Conservation (phyloP, 1,140 invertebrate genomes). For the Polypedilum vanderplanki region DNA sequence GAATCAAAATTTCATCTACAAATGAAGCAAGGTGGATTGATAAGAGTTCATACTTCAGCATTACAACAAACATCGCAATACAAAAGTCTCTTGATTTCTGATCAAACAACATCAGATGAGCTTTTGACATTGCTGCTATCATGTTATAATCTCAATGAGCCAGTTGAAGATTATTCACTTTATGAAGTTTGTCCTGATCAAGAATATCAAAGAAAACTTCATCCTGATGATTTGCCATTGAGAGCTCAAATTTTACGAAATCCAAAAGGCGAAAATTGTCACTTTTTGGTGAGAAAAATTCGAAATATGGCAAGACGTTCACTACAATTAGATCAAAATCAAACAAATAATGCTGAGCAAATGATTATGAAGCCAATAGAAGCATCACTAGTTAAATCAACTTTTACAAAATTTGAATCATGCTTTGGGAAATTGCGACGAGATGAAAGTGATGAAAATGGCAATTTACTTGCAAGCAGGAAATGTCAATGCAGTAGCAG, state of each 20-base stretch:
- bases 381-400: not conserved
- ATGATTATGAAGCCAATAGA: not conserved
- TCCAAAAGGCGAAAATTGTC: slow-evolving; percentile 52
- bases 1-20: slow-evolving; percentile 85
- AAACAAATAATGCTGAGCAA: not conserved
- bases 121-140: slow-evolving; percentile 75
- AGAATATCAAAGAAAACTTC: slow-evolving; percentile 78
- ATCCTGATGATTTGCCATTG: slow-evolving; percentile 78
- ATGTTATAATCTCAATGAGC: slow-evolving; percentile 75
- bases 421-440: not conserved
- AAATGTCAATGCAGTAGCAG: slow-evolving; percentile 11
- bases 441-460: not conserved
- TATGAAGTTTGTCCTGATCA: slow-evolving; percentile 62
- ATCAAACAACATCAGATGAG: slow-evolving; percentile 83
- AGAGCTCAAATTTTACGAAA: slow-evolving; percentile 72
- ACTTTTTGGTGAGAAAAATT: slow-evolving; percentile 70
- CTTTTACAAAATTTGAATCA: not conserved
- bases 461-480: not conserved
- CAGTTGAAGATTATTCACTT: slow-evolving; percentile 76
- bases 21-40: slow-evolving; percentile 73
- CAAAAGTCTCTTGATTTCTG: slow-evolving; percentile 83
- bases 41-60: slow-evolving; percentile 85
- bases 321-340: not conserved
- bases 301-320: slow-evolving; percentile 54
- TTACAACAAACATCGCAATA: slow-evolving; percentile 86